phyloP scores from a whole-genome alignment of 2,888 invertebrate genomes.

The Netelia virgata region DNA sequence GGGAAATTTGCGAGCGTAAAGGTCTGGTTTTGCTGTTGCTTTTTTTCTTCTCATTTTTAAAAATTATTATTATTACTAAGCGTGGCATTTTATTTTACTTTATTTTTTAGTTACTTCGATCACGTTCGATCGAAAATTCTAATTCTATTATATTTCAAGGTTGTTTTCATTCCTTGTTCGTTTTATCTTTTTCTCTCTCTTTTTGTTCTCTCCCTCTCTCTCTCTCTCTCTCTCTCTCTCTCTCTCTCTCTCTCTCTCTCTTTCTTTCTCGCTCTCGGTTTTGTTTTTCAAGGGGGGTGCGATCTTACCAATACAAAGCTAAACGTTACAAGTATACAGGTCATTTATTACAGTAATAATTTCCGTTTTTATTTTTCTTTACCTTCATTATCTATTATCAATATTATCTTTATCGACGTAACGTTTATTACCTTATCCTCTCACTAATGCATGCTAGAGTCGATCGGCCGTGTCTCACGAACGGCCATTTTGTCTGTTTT shows the following conservation, averaged over 20 bases:
- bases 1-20: constrained; percentile 81
- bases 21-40: constrained; percentile 70
- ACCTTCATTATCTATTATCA: constrained; percentile 77
- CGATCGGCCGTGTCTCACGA: constrained; percentile 75
- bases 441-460: constrained; percentile 82
- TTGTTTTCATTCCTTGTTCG: constrained; percentile 43
- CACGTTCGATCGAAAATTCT: constrained; percentile 59
- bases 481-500: constrained; percentile 22
- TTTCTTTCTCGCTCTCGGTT: background rate
- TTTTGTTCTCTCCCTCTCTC: background rate
- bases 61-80: constrained; percentile 60
- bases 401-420: constrained; percentile 78
- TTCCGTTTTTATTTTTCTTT: constrained; percentile 71
- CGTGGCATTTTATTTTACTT: constrained; percentile 67
- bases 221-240: constrained; percentile 8
- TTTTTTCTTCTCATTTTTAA: constrained; percentile 49
- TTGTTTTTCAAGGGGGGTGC: constrained; percentile 72
- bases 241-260: background rate
- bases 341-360: constrained; percentile 83
- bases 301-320: constrained; percentile 84
- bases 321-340: constrained; percentile 84
- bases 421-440: constrained; percentile 80
- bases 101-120: constrained; percentile 66
- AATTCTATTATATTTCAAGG: constrained; percentile 47
- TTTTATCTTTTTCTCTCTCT: constrained; percentile 45